A percentile compares a stretch with the other conserved stretches of the same genome.
phyloP scores from a whole-genome alignment of 2,888 invertebrate species.

The Andrena hattorfiana region DNA sequence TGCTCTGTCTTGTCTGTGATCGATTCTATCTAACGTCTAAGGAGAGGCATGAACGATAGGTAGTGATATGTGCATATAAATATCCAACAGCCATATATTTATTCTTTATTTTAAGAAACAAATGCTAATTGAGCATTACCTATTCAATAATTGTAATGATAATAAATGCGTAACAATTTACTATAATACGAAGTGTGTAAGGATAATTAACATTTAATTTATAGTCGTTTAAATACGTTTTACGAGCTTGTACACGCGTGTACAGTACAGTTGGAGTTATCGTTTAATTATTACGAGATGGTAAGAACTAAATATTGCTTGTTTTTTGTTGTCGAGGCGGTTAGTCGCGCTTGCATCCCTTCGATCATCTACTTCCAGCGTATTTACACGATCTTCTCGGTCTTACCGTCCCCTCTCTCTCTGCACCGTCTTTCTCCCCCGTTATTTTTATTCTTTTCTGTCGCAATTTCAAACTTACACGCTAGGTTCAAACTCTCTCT shows the following conservation, averaged over 20 bases:
- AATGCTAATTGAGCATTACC: conserved; percentile 85
- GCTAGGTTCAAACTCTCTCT: conserved; percentile 49
- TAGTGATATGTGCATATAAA: conserved; percentile 78
- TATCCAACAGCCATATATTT: conserved; percentile 86
- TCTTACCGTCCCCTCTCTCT: conserved; percentile 25
- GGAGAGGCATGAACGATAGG: conserved; percentile 44
- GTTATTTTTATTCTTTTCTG: conserved; percentile 29
- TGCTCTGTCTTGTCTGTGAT: too few relatives aligned
- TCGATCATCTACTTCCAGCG: conserved; percentile 78
- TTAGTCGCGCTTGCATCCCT: conserved; percentile 76
- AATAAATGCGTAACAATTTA: conserved; percentile 85
- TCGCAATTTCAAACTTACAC: conserved; percentile 58
- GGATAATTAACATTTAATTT: conserved; percentile 85
- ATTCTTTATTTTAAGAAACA: conserved; percentile 85
- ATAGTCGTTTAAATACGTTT: conserved; percentile 83
- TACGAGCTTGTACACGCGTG: conserved; percentile 81
- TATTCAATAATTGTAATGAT: conserved; percentile 85
- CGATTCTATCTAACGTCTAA: not conserved
- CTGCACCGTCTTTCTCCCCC: conserved; percentile 15
- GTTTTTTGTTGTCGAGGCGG: conserved; percentile 78
- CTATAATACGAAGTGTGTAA: conserved; percentile 83
- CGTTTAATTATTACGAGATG: conserved; percentile 78
- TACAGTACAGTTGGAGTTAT: conserved; percentile 80
- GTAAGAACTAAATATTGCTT: conserved; percentile 84
- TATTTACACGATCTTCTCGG: conserved; percentile 76